Evolutionary conservation across 2,888 invertebrate genomes (phyloP), one percentile per base, ranked within the genome.

Genomic region (Drosophila paracracens): DNA sequence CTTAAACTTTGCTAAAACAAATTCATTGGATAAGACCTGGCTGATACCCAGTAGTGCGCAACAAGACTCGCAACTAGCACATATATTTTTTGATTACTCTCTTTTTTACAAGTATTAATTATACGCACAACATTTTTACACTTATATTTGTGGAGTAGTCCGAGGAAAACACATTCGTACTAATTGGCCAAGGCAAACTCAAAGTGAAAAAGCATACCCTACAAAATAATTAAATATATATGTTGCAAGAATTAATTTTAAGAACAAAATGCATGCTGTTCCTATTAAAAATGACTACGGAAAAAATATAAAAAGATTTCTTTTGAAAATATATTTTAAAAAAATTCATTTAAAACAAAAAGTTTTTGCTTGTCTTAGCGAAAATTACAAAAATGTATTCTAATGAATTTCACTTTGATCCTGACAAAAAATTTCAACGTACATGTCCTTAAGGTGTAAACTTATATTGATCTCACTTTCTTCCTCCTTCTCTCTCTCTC

Each of bases 171-270:
- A 13, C 6, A 21, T 13, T 21, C 43, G 4, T n/a, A 1, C 10
- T 10, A 4, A 40, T 40, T 40, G 40, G 10, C 1, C 5, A 21
- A 5, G 2, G 11, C 40, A 21, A 46, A 46, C 13, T 16, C 13
- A 4, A 4, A 43, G 43, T 3, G 7, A 21, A 7, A 13, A 21
- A 21, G 13, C 21, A 46, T 46, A 2, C 16, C 16, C 16, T 16
- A 16, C 16, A 46, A 29, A n/a, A 31, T 59, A 4, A 25, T 25
- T 33, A 21, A 27, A 51, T 10, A 52, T 29, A 18, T 10, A 38
- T 27, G 33, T 50, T n/a, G 11, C 7, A 71, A 38, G 33, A 53
- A 58, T 58, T 50, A 29, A 48, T 59, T 48, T 25, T 8, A n/a
- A 48, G 38, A 58, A 27, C 21, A 27, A 68, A 52, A 25, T 36